phyloP scores from a whole-genome alignment of 1,140 invertebrate species.

The Trigoniulus corallinus region DNA sequence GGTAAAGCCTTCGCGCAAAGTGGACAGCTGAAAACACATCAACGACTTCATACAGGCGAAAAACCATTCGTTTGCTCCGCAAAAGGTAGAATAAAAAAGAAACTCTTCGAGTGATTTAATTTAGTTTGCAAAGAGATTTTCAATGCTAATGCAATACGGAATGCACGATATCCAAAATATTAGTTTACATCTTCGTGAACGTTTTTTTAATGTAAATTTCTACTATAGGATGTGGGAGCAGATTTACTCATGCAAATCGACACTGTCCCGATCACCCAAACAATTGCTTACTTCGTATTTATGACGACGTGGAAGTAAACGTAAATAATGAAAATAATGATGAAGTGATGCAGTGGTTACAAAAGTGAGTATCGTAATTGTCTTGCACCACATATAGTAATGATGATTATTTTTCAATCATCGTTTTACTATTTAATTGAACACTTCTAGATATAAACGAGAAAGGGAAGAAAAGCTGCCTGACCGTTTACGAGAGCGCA shows the following conservation, averaged over 20 bases:
- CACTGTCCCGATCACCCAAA: slow-evolving; percentile 50
- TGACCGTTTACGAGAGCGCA: slow-evolving; percentile 18
- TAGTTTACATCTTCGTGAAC: slow-evolving; percentile 4
- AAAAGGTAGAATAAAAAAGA: slow-evolving; percentile 27
- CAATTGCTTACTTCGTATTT: slow-evolving; percentile 34
- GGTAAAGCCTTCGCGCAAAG: slow-evolving; percentile 61
- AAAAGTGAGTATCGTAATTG: slow-evolving; percentile 28
- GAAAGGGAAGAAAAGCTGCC: slow-evolving; percentile 31
- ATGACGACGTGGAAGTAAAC: slow-evolving; percentile 32
- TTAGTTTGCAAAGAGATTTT: neutral
- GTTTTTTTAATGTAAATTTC: neutral
- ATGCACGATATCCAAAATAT: slow-evolving; percentile 5
- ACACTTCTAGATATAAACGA: slow-evolving; percentile 11
- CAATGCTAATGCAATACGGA: neutral
- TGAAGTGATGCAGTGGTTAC: slow-evolving; percentile 37
- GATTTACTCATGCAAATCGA: slow-evolving; percentile 66
- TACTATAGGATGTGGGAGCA: slow-evolving; percentile 33
- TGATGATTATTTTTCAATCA: neutral
- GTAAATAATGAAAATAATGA: slow-evolving; percentile 31
- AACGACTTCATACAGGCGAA: slow-evolving; percentile 61
- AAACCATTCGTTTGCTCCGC: slow-evolving; percentile 60
- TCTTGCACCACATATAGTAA: neutral
- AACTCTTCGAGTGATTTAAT: neutral
- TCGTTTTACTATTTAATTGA: slow-evolving; percentile 1
- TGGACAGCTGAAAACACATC: slow-evolving; percentile 67